Percentiles rank a stretch among this genome's conserved stretches.
phyloP scores from a whole-genome alignment of 1,140 invertebrate species.

The Drosophila carrolli region DNA sequence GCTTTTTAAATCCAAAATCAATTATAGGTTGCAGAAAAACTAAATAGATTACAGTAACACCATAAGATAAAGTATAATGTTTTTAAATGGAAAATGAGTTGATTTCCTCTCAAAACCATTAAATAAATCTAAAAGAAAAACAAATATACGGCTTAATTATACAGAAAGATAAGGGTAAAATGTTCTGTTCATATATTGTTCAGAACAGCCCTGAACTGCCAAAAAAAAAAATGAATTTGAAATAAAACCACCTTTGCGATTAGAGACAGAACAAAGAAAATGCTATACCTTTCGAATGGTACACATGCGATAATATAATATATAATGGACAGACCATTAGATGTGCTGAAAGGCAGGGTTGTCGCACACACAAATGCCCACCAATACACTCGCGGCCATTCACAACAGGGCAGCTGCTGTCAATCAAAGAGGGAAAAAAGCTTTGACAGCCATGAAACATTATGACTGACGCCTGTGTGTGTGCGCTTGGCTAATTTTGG shows the following conservation, averaged over 20 bases:
- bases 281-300: background rate
- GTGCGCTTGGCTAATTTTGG: slow-evolving; percentile 48
- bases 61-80: too few species aligned
- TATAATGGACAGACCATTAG: slow-evolving; percentile 25
- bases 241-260: slow-evolving; percentile 4
- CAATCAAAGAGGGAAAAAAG: slow-evolving; percentile 38
- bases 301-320: background rate
- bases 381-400: slow-evolving; percentile 16
- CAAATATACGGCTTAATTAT: too few species aligned
- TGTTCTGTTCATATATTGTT: background rate
- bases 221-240: background rate
- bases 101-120: too few species aligned
- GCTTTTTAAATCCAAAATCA: too few species aligned
- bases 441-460: slow-evolving; percentile 30
- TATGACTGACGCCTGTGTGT: slow-evolving; percentile 9
- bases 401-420: slow-evolving; percentile 35
- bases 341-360: slow-evolving; percentile 17
- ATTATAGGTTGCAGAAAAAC: too few species aligned
- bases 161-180: background rate
- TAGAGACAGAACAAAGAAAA: slow-evolving; percentile 18
- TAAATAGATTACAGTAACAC: too few species aligned
- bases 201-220: background rate
- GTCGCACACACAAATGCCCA: slow-evolving; percentile 6
- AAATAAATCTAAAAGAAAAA: too few species aligned
- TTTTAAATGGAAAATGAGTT: too few species aligned